Evolutionary conservation across 2,888 invertebrate species (phyloP), one percentile per base, ranked within the genome.

Genomic region (Sphaerophoria rueppellii): DNA sequence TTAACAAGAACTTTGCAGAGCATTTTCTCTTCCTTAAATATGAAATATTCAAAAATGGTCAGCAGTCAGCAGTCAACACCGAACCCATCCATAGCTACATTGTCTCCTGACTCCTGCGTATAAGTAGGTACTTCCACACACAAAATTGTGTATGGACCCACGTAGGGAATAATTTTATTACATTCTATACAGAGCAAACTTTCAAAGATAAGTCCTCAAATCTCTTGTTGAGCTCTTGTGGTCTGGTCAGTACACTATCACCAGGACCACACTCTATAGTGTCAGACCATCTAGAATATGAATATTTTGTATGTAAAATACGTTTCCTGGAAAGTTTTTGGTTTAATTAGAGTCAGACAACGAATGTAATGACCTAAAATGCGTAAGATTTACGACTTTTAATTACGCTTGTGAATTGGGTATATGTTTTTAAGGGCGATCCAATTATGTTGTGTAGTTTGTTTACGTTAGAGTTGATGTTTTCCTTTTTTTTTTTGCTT

Each of bases 311-410:
- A 2, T 24, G 54, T 67, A 67, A 67, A 67, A 67, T 67, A 67
- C 43, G 67, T 71, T 71, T 79, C 71, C 55, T 34, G n/a, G 37
- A 72, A 76, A 80, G 54, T 77, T 80, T 73, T 63, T 50, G 72
- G 76, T 76, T 80, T 85, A 72, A 80, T 80, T 80, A 73, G 72
- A 71, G 76, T 76, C 76, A 46, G 58, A 70, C 61, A 70, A 54
- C 61, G 16, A 70, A 73, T 69, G 80, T 80, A 73, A 77, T 77
- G 70, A 61, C 48, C 76, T 77, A 70, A 77, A 76, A 85, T 80
- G 80, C 85, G 80, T 81, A 85, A 80, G 85, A 85, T 85, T 85
- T 85, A 85, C 76, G 80, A 67, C 73, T 48, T 85, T 85, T 85
- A 80, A 85, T 85, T 85, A 85, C 76, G 52, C 54, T 72, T 40